Conservation (phyloP, 2,113 vertebrate species). For the Aleadryas rufinucha region DNA sequence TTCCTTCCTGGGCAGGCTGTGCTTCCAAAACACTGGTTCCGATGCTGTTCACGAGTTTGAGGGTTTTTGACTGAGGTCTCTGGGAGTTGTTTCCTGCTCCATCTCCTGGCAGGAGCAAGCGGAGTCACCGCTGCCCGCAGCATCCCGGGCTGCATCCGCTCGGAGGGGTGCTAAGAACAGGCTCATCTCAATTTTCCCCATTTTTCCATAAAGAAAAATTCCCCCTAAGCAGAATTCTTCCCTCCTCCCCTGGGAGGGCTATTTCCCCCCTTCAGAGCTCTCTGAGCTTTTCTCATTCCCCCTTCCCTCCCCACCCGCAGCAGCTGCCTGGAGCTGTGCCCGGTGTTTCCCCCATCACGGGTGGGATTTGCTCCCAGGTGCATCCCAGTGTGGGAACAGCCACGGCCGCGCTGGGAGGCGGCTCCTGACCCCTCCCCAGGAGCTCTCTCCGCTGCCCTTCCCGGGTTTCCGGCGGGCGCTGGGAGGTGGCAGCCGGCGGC, state of each 20-base stretch:
- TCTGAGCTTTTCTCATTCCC: background rate
- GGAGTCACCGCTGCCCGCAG: fast-evolving
- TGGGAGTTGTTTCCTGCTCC: background rate
- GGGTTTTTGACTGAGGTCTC: background rate
- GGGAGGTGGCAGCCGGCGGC: background rate
- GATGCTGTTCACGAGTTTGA: background rate
- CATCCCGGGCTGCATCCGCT: fast-evolving
- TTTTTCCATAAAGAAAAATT: background rate
- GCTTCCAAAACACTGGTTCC: fast-evolving
- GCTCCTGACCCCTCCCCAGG: background rate
- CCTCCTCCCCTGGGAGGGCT: background rate
- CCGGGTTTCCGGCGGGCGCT: background rate
- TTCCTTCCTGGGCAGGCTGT: background rate
- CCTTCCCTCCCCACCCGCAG: background rate
- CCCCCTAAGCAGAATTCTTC: background rate
- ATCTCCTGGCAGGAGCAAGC: background rate
- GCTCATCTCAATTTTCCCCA: background rate
- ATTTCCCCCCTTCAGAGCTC: background rate
- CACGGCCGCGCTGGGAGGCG: fast-evolving
- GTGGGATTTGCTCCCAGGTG: fast-evolving
- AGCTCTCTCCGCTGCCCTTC: background rate
- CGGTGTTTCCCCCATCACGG: fast-evolving
- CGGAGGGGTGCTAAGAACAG: background rate
- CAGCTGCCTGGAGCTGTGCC: background rate
- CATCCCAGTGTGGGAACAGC: fast-evolving